A percentile compares a stretch with the other conserved stretches of the same genome.
Conservation (phyloP, 2,113 vertebrate species). For the Podarcis cretensis region DNA sequence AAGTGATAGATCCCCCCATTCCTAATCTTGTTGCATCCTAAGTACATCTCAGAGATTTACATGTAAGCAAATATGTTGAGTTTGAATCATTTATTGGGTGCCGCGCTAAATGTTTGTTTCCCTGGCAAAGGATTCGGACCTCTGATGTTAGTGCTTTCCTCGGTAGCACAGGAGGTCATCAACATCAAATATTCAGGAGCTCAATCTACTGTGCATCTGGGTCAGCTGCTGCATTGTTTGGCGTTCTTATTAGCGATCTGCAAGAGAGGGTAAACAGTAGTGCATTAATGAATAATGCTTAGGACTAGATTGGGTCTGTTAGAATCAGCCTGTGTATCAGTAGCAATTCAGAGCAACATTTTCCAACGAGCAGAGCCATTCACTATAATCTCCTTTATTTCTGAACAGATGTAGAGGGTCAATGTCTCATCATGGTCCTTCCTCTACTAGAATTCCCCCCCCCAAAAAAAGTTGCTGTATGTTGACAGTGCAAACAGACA, state of each 20-base stretch:
- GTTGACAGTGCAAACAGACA: neutral
- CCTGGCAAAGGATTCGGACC: neutral
- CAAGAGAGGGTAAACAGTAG: neutral
- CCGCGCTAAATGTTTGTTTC: neutral
- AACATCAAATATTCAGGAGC: constrained; percentile 59
- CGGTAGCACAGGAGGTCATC: constrained; percentile 27
- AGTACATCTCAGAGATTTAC: neutral
- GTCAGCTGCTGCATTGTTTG: constrained; percentile 19
- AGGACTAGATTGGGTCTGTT: constrained; percentile 2
- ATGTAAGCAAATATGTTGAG: neutral
- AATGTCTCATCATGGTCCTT: neutral
- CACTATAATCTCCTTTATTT: neutral
- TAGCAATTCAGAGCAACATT: neutral
- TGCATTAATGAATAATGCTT: constrained; percentile 37
- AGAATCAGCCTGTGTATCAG: neutral
- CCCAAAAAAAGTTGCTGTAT: neutral
- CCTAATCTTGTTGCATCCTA: neutral
- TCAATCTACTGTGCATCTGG: neutral
- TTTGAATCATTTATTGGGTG: neutral
- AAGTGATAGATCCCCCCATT: too few species aligned
- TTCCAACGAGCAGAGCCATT: neutral
- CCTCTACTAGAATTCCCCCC: neutral
- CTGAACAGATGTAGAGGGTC: neutral
- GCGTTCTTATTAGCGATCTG: constrained; percentile 41
- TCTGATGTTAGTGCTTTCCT: constrained; percentile 12